These are phyloP conservation scores for Sphaerophoria rueppellii DNA, from an alignment of 2,888 invertebrate genomes.

Conservation along the genomic window DNA sequence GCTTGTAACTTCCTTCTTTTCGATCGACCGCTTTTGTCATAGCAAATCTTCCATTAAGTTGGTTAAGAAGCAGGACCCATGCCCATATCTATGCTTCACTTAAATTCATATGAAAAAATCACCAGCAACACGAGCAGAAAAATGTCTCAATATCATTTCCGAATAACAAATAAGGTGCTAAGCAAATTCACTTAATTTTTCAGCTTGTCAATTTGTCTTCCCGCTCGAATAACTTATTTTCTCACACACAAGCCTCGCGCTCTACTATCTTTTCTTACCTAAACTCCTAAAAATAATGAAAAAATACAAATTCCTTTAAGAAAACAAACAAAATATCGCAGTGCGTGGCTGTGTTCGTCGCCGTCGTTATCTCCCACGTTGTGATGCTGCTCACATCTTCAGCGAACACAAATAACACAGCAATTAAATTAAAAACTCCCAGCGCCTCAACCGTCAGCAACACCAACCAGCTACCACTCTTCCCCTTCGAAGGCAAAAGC, in stretches of 20 bases:
- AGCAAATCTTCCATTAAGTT: too few species aligned
- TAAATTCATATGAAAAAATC: neutral
- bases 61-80: too few species aligned
- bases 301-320: conserved; percentile 8
- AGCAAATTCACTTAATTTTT: conserved; percentile 39
- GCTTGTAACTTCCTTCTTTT: too few species aligned
- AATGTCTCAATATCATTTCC: conserved; percentile 7
- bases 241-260: conserved; percentile 13
- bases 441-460: neutral
- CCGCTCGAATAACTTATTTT: conserved; percentile 39
- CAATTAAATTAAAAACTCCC: conserved; percentile 71
- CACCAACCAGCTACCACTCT: neutral
- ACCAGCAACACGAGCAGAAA: too few species aligned
- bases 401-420: conserved; percentile 71
- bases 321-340: conserved; percentile 44
- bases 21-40: too few species aligned
- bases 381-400: conserved; percentile 55
- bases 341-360: conserved; percentile 40
- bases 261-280: neutral
- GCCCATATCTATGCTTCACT: neutral
- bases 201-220: conserved; percentile 37
- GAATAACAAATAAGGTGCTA: conserved; percentile 6
- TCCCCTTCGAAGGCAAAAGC: conserved; percentile 33
- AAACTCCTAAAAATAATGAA: conserved; percentile 11
- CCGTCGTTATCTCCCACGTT: conserved; percentile 69